Evolutionary conservation across 2,797 vertebrate species (phyloP).

Genomic region (Synanceia verrucosa): DNA sequence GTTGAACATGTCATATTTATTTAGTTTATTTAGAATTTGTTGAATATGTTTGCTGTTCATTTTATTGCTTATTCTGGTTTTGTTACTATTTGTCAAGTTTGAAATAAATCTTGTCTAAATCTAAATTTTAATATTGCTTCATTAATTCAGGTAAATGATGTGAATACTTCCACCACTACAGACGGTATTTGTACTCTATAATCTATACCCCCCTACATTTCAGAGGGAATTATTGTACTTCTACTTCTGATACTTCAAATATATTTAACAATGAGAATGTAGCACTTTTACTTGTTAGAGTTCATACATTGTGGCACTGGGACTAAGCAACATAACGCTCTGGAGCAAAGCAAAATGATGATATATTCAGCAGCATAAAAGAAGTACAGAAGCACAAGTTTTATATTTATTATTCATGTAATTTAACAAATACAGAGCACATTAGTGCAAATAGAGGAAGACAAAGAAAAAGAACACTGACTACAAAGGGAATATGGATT

Average conservation of each 20-base stretch:
- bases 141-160: background rate
- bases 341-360: background rate
- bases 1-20: too few relatives aligned
- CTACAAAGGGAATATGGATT: background rate
- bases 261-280: background rate
- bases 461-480: background rate
- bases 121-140: background rate
- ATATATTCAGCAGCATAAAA: background rate
- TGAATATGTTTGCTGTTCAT: too few relatives aligned
- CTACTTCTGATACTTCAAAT: background rate
- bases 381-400: background rate
- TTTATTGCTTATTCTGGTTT: fast-evolving
- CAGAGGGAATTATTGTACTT: background rate
- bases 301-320: background rate
- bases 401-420: background rate
- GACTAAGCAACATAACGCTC: background rate
- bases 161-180: background rate
- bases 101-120: too few relatives aligned
- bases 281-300: background rate
- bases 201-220: background rate
- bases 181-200: background rate
- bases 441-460: background rate
- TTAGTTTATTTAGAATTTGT: too few relatives aligned
- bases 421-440: background rate
- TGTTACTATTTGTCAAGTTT: too few relatives aligned